A percentile compares a stretch with the other conserved stretches of the same genome.
Conservation (phyloP, 2,888 invertebrate genomes). For the Anthrax anthrax region DNA sequence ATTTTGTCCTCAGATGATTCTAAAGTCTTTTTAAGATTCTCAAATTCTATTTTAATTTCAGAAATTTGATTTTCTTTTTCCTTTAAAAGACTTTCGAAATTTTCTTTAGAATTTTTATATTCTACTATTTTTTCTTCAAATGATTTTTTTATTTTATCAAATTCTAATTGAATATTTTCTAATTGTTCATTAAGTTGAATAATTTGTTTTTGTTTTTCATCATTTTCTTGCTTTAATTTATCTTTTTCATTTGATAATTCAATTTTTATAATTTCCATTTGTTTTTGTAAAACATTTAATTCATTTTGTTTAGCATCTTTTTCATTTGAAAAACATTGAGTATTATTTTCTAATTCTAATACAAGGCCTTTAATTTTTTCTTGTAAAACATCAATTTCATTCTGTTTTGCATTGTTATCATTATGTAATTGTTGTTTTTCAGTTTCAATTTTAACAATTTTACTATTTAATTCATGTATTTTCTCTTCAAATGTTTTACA, state of each 20-base stretch:
- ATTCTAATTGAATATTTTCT: background rate
- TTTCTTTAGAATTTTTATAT: background rate
- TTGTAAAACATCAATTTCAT: background rate
- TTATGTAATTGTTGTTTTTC: background rate
- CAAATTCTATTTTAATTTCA: background rate
- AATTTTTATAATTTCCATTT: background rate
- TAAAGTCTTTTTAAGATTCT: background rate
- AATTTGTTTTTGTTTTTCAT: background rate
- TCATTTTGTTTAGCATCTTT: background rate
- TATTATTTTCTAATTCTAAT: background rate
- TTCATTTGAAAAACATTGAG: background rate
- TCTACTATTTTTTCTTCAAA: background rate
- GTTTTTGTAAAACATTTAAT: background rate
- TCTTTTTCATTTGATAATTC: background rate
- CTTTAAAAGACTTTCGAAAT: background rate
- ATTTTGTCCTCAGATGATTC: background rate
- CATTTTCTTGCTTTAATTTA: background rate
- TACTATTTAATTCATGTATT: background rate
- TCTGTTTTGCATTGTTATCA: background rate
- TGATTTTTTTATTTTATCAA: background rate
- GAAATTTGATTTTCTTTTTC: background rate
- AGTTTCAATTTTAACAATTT: background rate
- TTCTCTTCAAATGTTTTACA: background rate
- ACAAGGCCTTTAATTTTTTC: background rate
- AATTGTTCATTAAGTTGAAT: background rate